Conservation (phyloP, 2,113 vertebrate species). For the Ginglymostoma cirratum region DNA sequence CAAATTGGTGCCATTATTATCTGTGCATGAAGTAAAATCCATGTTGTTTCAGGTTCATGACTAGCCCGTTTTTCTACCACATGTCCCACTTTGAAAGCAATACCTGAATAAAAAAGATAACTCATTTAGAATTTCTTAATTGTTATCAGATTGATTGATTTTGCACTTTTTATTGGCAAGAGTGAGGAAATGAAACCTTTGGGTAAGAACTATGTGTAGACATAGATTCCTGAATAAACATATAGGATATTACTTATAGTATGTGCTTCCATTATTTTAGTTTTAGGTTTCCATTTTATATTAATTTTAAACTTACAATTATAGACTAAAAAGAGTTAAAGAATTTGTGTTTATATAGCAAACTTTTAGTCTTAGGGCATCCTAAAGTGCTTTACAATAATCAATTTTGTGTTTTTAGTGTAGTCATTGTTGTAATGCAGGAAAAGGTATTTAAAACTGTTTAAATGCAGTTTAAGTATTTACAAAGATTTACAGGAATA, state of each 20-base stretch:
- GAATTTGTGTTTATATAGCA: neutral
- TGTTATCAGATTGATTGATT: neutral
- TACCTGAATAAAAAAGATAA: neutral
- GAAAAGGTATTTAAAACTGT: neutral
- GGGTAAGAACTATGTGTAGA: neutral
- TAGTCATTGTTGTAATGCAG: neutral
- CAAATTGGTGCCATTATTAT: slow-evolving; percentile 1
- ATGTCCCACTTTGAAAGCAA: neutral
- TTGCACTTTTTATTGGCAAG: neutral
- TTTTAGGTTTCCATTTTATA: neutral
- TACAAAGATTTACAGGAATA: neutral
- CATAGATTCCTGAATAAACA: neutral
- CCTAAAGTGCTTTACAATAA: neutral
- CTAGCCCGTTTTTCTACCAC: neutral
- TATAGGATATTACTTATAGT: neutral
- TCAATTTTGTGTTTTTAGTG: neutral
- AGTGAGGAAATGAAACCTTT: neutral
- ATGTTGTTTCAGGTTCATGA: neutral
- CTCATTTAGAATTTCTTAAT: neutral
- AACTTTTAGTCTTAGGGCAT: neutral
- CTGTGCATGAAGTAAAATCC: neutral
- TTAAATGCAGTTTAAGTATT: neutral
- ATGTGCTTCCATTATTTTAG: neutral
- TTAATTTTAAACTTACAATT: neutral
- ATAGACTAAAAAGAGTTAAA: neutral